phyloP scores from a whole-genome alignment of 2,113 vertebrate species.

The Ploceus nigricollis region DNA sequence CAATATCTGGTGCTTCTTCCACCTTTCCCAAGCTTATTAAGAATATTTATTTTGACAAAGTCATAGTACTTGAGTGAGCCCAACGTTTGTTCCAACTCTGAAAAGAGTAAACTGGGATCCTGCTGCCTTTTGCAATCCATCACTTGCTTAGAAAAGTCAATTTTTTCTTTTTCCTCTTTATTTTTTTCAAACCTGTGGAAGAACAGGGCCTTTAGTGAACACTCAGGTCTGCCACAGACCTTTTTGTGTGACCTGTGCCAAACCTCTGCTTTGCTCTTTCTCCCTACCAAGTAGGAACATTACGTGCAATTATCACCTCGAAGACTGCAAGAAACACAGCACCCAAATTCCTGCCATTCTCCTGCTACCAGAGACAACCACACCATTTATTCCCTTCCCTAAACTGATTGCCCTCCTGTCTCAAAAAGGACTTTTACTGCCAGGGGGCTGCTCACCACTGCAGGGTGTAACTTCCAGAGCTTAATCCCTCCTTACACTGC shows the following conservation, averaged over 20 bases:
- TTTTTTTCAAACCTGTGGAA: neutral
- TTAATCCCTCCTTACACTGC: neutral
- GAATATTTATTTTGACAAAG: neutral
- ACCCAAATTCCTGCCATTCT: neutral
- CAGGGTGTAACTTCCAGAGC: neutral
- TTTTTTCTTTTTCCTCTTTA: no score
- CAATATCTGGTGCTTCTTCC: neutral
- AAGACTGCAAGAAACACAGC: neutral
- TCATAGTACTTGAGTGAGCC: rapidly evolving
- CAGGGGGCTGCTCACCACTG: neutral
- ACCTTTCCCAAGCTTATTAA: neutral
- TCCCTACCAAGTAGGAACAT: rapidly evolving
- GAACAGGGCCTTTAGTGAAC: neutral
- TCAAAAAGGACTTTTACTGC: neutral
- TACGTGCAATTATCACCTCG: neutral
- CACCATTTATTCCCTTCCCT: neutral
- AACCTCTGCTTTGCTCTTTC: neutral
- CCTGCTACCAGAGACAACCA: rapidly evolving
- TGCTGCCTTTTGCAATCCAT: neutral
- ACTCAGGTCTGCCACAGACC: neutral
- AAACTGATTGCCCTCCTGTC: neutral
- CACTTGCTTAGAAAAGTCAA: neutral
- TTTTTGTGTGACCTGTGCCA: neutral
- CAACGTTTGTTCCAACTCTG: neutral
- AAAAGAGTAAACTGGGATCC: neutral